These are phyloP conservation scores for Dicranocentrus wangi DNA, from an alignment of 2,888 invertebrate genomes.

Conservation along the genomic window DNA sequence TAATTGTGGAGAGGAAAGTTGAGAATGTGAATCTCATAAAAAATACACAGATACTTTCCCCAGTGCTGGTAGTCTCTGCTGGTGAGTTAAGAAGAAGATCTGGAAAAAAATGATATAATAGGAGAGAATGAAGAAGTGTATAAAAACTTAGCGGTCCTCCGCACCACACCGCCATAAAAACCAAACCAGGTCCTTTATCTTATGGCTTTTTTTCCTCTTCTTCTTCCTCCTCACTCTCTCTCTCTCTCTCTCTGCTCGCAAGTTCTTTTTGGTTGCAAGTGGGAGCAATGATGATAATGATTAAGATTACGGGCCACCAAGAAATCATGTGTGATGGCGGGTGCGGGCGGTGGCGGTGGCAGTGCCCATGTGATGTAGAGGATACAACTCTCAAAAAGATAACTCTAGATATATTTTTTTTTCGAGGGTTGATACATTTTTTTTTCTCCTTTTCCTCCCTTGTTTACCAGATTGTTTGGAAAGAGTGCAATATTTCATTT, in stretches of 20 bases:
- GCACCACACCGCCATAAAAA: too few species aligned
- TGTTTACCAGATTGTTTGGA: conserved; percentile 2
- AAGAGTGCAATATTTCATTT: conserved; percentile 70
- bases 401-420: too few species aligned
- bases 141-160: background rate
- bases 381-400: too few species aligned
- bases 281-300: conserved; percentile 6
- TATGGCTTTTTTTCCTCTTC: conserved; percentile 23
- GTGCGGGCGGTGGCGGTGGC: too few species aligned
- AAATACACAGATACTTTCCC: conserved; percentile 13
- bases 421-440: too few species aligned
- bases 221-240: conserved; percentile 2
- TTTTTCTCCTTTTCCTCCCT: conserved; percentile 1
- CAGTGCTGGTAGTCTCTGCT: background rate
- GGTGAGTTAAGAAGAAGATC: background rate
- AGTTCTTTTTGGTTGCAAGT: background rate
- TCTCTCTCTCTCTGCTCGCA: too few species aligned
- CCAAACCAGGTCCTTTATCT: too few species aligned
- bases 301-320: conserved; percentile 24
- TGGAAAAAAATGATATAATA: conserved; percentile 2
- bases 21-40: conserved; percentile 1
- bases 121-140: conserved; percentile 1
- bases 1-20: background rate
- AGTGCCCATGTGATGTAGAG: too few species aligned
- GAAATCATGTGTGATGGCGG: conserved; percentile 21